Evolutionary conservation across 2,113 vertebrate species (phyloP).

Genomic region (Vulpes ferrilata): DNA sequence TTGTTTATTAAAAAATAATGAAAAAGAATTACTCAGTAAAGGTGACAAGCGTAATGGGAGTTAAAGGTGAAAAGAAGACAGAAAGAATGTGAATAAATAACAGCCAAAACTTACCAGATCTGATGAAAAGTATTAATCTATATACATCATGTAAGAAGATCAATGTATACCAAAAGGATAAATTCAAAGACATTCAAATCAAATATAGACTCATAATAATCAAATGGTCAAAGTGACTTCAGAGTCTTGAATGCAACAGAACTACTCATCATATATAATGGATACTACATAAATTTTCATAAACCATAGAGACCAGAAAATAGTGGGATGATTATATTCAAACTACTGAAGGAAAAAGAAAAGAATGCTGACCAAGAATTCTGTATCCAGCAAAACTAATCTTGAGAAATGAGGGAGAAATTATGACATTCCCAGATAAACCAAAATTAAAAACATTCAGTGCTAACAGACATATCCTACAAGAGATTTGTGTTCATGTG

Average conservation of each 20-base stretch:
- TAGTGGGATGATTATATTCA: neutral
- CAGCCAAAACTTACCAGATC: neutral
- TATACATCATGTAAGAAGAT: neutral
- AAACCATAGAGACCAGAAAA: neutral
- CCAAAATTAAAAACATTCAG: neutral
- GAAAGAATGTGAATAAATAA: slow-evolving; percentile 2
- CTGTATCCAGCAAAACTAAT: neutral
- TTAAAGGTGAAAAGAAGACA: neutral
- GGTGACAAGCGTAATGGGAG: neutral
- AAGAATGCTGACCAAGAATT: neutral
- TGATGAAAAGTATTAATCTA: neutral
- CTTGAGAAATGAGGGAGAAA: neutral
- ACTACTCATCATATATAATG: neutral
- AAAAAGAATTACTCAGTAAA: slow-evolving; percentile 18
- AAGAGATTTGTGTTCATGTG: neutral
- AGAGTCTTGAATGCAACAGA: neutral
- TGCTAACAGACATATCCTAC: neutral
- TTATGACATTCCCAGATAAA: neutral
- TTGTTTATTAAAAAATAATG: neutral
- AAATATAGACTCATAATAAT: slow-evolving; percentile 13
- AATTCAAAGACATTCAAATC: neutral
- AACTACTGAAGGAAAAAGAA: neutral
- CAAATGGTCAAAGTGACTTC: neutral
- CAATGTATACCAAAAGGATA: neutral
- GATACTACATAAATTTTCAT: neutral